Conservation (phyloP, 2,797 vertebrate genomes). For the Cyclopterus lumpus region DNA sequence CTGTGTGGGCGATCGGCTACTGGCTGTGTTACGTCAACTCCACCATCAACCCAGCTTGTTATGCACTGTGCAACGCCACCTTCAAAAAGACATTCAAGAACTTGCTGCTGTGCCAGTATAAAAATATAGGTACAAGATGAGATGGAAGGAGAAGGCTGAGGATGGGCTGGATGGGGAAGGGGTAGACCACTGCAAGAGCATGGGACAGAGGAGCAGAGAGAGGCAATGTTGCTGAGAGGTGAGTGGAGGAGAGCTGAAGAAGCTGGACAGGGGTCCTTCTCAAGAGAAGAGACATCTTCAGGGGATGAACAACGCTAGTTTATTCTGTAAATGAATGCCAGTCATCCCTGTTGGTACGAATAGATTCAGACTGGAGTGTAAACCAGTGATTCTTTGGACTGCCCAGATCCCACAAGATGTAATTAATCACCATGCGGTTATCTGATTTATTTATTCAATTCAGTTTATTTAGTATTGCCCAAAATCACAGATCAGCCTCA, state of each 20-base stretch:
- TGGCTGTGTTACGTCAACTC: constrained; percentile 99
- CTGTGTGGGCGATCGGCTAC: constrained; percentile 97
- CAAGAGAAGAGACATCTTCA: constrained; percentile 16
- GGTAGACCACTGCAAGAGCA: neutral
- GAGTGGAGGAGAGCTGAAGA: constrained; percentile 9
- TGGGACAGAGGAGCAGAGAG: neutral
- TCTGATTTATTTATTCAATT: neutral
- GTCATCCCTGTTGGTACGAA: neutral
- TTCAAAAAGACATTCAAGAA: constrained; percentile 99
- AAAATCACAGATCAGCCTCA: too few relatives aligned
- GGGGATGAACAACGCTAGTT: constrained; percentile 2
- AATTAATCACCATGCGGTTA: constrained; percentile 2
- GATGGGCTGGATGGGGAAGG: constrained; percentile 25
- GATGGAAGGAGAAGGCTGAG: constrained; percentile 39
- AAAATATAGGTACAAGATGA: constrained; percentile 90
- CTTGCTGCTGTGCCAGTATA: constrained; percentile 96
- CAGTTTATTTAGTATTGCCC: too few relatives aligned
- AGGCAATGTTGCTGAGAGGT: constrained; percentile 16
- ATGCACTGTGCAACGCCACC: constrained; percentile 97
- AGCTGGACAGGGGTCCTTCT: constrained; percentile 5
- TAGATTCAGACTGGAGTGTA: neutral
- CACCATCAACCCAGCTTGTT: constrained; percentile 98
- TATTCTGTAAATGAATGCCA: constrained; percentile 13
- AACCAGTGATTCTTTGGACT: constrained; percentile 24
- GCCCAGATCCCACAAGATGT: neutral